phyloP scores from a whole-genome alignment of 2,113 vertebrate species.

The Morone chrysops region DNA sequence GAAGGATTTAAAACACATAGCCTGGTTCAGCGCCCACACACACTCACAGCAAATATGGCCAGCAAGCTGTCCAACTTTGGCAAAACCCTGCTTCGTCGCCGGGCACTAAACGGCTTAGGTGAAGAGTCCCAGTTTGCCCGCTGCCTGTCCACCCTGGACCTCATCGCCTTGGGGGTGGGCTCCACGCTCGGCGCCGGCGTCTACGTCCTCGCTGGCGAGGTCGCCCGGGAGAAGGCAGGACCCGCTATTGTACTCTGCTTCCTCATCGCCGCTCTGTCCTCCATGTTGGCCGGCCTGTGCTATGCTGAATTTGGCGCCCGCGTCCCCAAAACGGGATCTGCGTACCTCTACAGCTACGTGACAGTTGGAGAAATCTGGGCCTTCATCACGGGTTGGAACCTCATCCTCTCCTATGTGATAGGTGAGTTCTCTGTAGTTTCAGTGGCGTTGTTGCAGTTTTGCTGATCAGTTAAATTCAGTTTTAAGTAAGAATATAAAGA shows the following conservation, averaged over 20 bases:
- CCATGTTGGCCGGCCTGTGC: slow-evolving; percentile 94
- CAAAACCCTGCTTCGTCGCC: slow-evolving; percentile 89
- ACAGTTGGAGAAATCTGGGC: slow-evolving; percentile 98
- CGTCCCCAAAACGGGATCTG: slow-evolving; percentile 94
- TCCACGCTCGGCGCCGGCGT: slow-evolving; percentile 94
- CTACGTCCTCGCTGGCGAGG: slow-evolving; percentile 93
- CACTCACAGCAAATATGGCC: slow-evolving; percentile 79
- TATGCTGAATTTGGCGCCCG: slow-evolving; percentile 97
- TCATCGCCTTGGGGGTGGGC: slow-evolving; percentile 94
- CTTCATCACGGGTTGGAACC: slow-evolving; percentile 97
- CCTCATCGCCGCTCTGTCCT: slow-evolving; percentile 93
- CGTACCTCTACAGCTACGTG: slow-evolving; percentile 97
- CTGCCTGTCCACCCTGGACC: slow-evolving; percentile 94
- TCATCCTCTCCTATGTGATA: slow-evolving; percentile 97
- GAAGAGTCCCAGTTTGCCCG: slow-evolving; percentile 90
- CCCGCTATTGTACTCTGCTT: slow-evolving; percentile 95
- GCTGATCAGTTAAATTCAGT: neutral
- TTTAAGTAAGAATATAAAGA: neutral
- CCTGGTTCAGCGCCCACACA: slow-evolving; percentile 49
- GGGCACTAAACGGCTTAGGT: slow-evolving; percentile 81
- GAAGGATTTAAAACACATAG: slow-evolving; percentile 50
- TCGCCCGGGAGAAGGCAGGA: slow-evolving; percentile 92
- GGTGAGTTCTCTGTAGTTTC: slow-evolving; percentile 82
- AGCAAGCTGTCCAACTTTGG: slow-evolving; percentile 83
- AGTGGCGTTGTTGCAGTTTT: neutral